Evolutionary conservation across 2,113 vertebrate genomes (phyloP), one percentile per base, ranked within the genome.

Genomic region (Noturus placidus): DNA sequence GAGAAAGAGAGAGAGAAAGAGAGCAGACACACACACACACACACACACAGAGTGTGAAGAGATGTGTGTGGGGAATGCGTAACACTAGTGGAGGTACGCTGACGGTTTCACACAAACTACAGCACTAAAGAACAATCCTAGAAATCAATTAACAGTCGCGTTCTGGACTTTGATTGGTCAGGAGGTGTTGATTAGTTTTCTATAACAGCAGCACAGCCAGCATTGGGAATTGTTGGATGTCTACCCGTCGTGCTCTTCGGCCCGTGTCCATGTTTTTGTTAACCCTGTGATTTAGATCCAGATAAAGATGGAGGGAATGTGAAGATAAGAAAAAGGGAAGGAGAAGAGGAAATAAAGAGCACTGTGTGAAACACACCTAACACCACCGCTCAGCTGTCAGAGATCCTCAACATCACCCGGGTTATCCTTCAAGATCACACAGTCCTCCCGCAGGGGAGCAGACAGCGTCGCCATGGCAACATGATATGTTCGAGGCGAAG

Each of bases 401-500:
- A 38, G 19, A 74, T 38, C 70, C 70, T 42, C 19, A 11, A 25
- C 22, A 11, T 42, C 70, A 10, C 5, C 38, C 38, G 38, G 38
- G 38, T 42, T 42, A 42, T 42, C 38, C 38, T 42, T 42, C 38
- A 42, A 42, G 38, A 42, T 42, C 38, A 57, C 30, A 87, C 80
- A 80, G 59, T 56, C 82, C 70, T 52, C 84, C 76, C 4, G 89
- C 80, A 85, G 86, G 83, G 85, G 85, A 65, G 82, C 38, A 89
- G 85, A 84, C 83, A 67, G 81, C 72, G 93, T 93, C 90, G 87
- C 91, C 91, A 93, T 93, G 91, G 90, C 93, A 92, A 94, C 92
- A 70, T 87, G 88, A 88, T 86, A 92, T 61, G 83, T 74, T 84
- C 54, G 27, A 67, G 4, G 72, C 76, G 56, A 86, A 86, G 50